Evolutionary conservation across 2,113 vertebrate species (phyloP).

Genomic region (Thunnus thynnus): DNA sequence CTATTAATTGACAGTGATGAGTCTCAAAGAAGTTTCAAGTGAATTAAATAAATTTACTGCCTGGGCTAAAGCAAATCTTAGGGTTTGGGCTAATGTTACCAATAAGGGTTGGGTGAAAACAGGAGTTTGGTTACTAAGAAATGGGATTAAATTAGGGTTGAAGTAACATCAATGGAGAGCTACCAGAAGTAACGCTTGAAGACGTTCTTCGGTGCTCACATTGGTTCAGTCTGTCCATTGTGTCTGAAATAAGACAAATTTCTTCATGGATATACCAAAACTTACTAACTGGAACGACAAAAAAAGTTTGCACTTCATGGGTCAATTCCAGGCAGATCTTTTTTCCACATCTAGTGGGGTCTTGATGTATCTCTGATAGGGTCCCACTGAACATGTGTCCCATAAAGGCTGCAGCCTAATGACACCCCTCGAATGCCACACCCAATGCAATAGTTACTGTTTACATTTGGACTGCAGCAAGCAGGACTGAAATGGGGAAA

Average conservation of each 20-base stretch:
- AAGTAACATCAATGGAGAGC: too few species aligned
- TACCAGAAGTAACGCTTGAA: too few species aligned
- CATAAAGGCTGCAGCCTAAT: slow-evolving; percentile 19
- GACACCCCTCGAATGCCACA: slow-evolving; percentile 42
- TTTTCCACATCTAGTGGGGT: slow-evolving; percentile 13
- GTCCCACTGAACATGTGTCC: slow-evolving; percentile 58
- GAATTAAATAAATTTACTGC: too few species aligned
- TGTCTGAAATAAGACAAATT: neutral
- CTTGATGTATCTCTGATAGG: slow-evolving; percentile 28
- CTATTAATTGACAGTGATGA: too few species aligned
- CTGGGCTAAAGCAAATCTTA: too few species aligned
- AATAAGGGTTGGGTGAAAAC: too few species aligned
- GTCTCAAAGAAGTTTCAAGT: too few species aligned
- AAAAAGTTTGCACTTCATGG: neutral
- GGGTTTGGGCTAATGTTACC: too few species aligned
- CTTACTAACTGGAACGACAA: neutral
- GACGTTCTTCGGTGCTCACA: too few species aligned
- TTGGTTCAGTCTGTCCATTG: neutral
- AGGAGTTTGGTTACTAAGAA: too few species aligned
- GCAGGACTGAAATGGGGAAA: slow-evolving; percentile 51
- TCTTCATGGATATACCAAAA: too few species aligned
- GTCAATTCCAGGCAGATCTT: neutral
- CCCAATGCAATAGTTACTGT: slow-evolving; percentile 70
- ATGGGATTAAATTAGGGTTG: too few species aligned
- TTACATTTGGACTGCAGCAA: slow-evolving; percentile 71